Base-by-base conservation (phyloP, 2,113 vertebrate species). In the Bubalus kerabau region DNA sequence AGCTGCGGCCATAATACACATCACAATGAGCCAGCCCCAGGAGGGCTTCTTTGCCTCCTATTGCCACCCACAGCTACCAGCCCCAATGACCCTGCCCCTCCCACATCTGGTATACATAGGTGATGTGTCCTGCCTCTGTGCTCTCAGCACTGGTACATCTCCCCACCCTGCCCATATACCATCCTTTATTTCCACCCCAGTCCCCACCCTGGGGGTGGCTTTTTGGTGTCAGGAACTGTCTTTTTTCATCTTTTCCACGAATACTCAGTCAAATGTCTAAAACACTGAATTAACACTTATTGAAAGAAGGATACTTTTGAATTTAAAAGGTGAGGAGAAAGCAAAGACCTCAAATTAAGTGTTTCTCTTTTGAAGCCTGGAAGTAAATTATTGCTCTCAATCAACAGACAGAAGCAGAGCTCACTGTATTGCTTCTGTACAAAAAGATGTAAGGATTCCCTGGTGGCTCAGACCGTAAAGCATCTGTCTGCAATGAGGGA, bases 301-400 rank as follows among this genome's bases (percentile, higher is more conserved):
- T 46, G 85, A 90, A 36, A 59, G 28, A 62, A 88, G 17, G 8
- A 57, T 17, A 78, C 28, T 92, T 95, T 13, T 52, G 50, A 92
- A 76, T 86, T 83, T 21, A 80, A 48, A 90, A 71, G 16, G 6
- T 93, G 19, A 60, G 21, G 16, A 64, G 11, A 90, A 54, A 91
- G 24, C 23, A 84, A 78, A 82, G 21, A 54, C 26, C 32, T 88
- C 1, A 76, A 82, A 60, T 92, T 57, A 97, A 96, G n/a, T 87
- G 87, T 67, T 93, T 83, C 56, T 56, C 83, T 28, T 84, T 76
- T 95, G 84, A 94, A 54, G 26, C 12, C 28, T 81, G 24, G 56
- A 92, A 94, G 81, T 76, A 96, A 91, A 81, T 87, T 1, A 52
- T 40, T 84, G 95, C 62, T 89, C 48, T 94, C 52, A 74, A 48